Base-by-base conservation (phyloP, 1,140 invertebrate species). In the Galleria mellonella region DNA sequence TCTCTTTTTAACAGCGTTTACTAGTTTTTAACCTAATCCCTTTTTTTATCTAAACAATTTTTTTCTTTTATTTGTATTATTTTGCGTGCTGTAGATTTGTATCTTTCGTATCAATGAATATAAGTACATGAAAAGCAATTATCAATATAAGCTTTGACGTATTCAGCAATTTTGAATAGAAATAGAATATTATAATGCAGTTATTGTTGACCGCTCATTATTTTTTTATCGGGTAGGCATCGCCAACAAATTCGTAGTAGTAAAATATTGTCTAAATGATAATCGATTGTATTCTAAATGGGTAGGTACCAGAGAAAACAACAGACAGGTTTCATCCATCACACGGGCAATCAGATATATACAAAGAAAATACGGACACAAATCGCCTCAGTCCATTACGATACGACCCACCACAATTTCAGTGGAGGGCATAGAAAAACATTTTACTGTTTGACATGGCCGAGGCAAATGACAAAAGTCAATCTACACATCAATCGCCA, bases 401-500 rank as follows among this genome's bases (percentile, higher is more conserved):
- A 43, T 55, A 51, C 56, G 58, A 63, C 63, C 62, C 68, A 71
- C 72, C 54, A 67, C 66, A 79, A 76, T 77, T 84, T 83, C 71
- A 70, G 63, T 60, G 71, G 69, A 54, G 54, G 69, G 66, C 60
- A 76, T 73, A 69, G 54, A 77, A 79, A 83, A 83, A 77, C 68
- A 76, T 83, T 83, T 76, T 74, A 75, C 63, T 74, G 55, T 81
- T 81, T 81, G 76, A 82, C 74, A 75, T 75, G 72, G 69, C 58
- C 74, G 68, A 65, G 55, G 74, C 62, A 84, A 84, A 84, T 83
- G 78, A 84, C 78, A 84, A 83, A 83, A 84, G 74, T 84, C 81
- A 78, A 84, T 84, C 81, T 82, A 84, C 68, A 81, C 81, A 81
- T 78, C 77, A 82, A 84, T 84, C 75, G 77, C 81, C 81, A 83